Conservation (phyloP, 2,113 vertebrate genomes). For the Canis aureus region DNA sequence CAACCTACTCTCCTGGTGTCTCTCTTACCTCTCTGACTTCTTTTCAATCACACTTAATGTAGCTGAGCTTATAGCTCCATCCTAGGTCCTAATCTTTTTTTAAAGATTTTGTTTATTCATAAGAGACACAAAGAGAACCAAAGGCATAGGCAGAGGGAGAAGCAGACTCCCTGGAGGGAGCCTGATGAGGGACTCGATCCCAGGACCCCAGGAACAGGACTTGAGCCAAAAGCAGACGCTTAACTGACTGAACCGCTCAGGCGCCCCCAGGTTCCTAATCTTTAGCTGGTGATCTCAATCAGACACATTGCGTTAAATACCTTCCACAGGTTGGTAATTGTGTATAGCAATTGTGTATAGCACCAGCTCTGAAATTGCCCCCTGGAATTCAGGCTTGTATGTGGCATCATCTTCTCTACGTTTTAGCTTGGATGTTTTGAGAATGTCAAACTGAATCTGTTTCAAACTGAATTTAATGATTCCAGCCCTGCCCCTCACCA, state of each 20-base stretch:
- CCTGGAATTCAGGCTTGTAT: background rate
- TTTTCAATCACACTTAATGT: background rate
- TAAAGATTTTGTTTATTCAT: background rate
- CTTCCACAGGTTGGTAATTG: background rate
- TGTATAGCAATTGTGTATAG: background rate
- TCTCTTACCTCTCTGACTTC: background rate
- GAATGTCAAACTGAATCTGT: background rate
- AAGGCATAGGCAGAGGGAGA: background rate
- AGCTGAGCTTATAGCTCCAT: background rate
- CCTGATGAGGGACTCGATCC: background rate
- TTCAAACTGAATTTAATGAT: slow-evolving; percentile 7
- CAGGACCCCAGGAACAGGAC: background rate
- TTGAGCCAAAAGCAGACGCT: background rate
- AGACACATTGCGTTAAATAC: slow-evolving; percentile 8
- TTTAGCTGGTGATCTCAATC: background rate
- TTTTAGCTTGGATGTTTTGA: slow-evolving; percentile 34
- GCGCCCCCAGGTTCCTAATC: background rate
- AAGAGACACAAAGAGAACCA: background rate
- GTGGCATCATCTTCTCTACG: slow-evolving; percentile 4
- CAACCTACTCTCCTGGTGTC: background rate
- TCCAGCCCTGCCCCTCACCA: background rate
- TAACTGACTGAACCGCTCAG: background rate
- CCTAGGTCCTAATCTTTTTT: background rate
- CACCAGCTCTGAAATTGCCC: background rate
- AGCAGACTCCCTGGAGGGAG: background rate